Evolutionary conservation across 1,140 invertebrate species (phyloP).

Genomic region (Eurosta solidaginis): DNA sequence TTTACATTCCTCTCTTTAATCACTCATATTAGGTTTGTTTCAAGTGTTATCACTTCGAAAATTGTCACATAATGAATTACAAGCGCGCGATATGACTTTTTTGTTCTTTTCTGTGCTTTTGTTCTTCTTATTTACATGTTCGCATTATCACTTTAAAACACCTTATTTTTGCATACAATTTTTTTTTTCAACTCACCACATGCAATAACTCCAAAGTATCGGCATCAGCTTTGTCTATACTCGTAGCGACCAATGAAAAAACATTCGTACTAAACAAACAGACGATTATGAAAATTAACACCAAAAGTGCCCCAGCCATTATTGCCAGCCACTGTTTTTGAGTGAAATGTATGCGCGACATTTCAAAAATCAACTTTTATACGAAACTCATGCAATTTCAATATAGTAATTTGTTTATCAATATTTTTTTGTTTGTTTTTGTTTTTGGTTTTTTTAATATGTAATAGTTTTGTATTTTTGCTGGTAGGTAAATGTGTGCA

Average conservation of each 20-base stretch:
- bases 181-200: slow-evolving; percentile 48
- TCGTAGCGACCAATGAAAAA: slow-evolving; percentile 43
- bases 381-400: slow-evolving; percentile 23
- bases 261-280: slow-evolving; percentile 46
- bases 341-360: slow-evolving; percentile 56
- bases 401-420: slow-evolving; percentile 19
- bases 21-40: no score
- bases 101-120: no score
- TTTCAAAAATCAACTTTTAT: slow-evolving; percentile 33
- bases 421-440: background rate
- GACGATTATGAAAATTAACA: slow-evolving; percentile 48
- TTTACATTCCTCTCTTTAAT: no score
- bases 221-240: slow-evolving; percentile 39
- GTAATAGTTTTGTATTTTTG: background rate
- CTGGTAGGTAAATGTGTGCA: background rate
- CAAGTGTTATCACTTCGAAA: no score
- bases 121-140: no score
- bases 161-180: background rate
- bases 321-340: slow-evolving; percentile 53
- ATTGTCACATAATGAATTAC: no score
- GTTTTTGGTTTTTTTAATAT: background rate
- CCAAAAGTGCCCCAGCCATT: slow-evolving; percentile 52
- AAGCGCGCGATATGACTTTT: no score
- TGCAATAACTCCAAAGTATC: slow-evolving; percentile 54
- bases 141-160: no score